Base-by-base conservation (phyloP, 2,888 invertebrate genomes). In the Agrilus mali region DNA sequence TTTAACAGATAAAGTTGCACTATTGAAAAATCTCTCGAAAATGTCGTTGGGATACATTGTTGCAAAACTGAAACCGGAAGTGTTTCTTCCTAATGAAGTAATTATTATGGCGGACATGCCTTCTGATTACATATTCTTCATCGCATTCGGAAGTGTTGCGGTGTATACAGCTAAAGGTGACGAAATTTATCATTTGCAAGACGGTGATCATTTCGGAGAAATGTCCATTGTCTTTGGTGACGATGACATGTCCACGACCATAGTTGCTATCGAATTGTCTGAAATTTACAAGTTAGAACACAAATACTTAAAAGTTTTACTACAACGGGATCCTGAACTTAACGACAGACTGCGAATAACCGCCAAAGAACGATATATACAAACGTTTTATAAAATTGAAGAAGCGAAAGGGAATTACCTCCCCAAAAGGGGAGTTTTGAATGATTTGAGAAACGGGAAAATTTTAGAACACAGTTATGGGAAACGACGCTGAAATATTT, bases 181-280 rank as follows among this genome's bases (percentile, higher is more conserved):
- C 41, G 78, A 78, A 66, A 71, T 67, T 31, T 58, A 57, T 17
- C 70, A 70, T 50, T 53, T 74, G 7, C 67, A 73, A 50, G 77
- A 77, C 47, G 77, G 77, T 0, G 72, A 64, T 22, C 57, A 64
- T 46, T 68, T 72, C 48, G 72, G 72, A 1, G 61, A 65, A 45
- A 49, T 57, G 5, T 55, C 58, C 33, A 41, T 66, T 17, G 41
- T 65, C 2, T 15, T 50, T 4, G 44, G 47, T n/a, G 40, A 48
- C 4, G 40, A 46, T 4, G 41, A 41, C 31, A 48, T 53, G 5
- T 41, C 50, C 7, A 53, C 46, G 32, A 49, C 42, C 2, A 52
- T 53, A 16, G 44, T 58, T 1, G 63, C 64, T 4, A 50, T 60
- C 4, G 66, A 66, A 51, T 58, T 57, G 12, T 60, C 61, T 2